phyloP scores from a whole-genome alignment of 2,888 invertebrate species.

The Quadriops clusia region DNA sequence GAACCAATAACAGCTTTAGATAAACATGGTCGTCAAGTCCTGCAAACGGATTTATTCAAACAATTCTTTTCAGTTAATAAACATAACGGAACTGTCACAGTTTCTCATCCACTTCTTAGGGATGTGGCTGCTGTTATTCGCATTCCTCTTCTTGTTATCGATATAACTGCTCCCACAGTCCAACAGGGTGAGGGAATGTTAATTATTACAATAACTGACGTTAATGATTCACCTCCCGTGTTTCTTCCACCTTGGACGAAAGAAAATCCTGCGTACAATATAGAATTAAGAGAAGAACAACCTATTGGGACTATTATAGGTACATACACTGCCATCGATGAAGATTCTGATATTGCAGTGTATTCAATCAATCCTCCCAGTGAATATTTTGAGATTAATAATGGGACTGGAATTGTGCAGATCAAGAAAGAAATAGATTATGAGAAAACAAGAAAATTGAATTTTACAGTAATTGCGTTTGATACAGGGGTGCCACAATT shows the following conservation, averaged over 20 bases:
- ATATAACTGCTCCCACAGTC: conserved; percentile 63
- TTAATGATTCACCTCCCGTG: conserved; percentile 57
- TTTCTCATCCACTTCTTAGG: conserved; percentile 50
- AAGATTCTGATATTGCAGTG: conserved; percentile 70
- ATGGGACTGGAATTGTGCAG: conserved; percentile 67
- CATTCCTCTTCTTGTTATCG: conserved; percentile 68
- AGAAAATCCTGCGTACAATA: conserved; percentile 48
- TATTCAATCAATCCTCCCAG: conserved; percentile 59
- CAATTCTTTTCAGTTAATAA: conserved; percentile 54
- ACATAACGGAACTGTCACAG: conserved; percentile 50
- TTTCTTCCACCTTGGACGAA: conserved; percentile 63
- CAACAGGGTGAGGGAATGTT: conserved; percentile 65
- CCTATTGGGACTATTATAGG: conserved; percentile 66
- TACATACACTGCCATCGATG: conserved; percentile 67
- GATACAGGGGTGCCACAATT: conserved; percentile 81
- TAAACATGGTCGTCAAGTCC: conserved; percentile 64
- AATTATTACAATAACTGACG: conserved; percentile 57
- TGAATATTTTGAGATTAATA: conserved; percentile 70
- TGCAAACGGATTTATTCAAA: conserved; percentile 40
- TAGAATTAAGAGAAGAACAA: conserved; percentile 70
- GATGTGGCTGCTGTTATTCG: conserved; percentile 63
- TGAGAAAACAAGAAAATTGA: conserved; percentile 61
- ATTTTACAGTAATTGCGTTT: conserved; percentile 69
- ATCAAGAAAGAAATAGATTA: conserved; percentile 71
- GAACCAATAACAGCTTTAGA: conserved; percentile 69